A percentile compares a stretch with the other conserved stretches of the same genome.
These are phyloP conservation scores for Antechinus flavipes DNA, from an alignment of 2,113 vertebrate species.

Conservation along the genomic window DNA sequence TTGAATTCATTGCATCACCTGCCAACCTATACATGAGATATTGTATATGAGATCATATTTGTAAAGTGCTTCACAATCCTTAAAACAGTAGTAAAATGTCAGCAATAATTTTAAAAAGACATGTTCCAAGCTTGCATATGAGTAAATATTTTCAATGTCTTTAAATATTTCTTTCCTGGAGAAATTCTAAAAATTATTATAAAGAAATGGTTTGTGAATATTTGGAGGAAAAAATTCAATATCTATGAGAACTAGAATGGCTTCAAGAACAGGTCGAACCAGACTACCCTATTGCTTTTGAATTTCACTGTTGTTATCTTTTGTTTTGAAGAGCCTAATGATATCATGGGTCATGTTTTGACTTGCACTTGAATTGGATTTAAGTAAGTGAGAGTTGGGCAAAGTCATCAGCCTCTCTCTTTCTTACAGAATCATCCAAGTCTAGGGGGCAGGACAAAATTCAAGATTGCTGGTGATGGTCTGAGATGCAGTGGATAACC, in stretches of 20 bases:
- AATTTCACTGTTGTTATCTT: neutral
- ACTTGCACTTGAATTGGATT: too few relatives aligned
- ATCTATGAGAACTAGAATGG: neutral
- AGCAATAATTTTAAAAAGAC: neutral
- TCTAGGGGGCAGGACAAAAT: too few relatives aligned
- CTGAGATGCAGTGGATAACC: too few relatives aligned
- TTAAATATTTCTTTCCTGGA: neutral
- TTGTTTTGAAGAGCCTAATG: too few relatives aligned
- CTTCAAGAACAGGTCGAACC: neutral
- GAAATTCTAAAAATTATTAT: neutral
- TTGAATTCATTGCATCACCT: neutral
- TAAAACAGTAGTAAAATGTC: neutral
- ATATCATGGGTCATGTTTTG: too few relatives aligned
- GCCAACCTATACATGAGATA: neutral
- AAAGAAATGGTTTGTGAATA: neutral
- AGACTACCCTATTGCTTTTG: neutral
- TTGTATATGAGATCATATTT: neutral
- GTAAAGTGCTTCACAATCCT: neutral
- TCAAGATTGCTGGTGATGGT: too few relatives aligned
- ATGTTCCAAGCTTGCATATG: neutral
- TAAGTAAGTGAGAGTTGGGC: too few relatives aligned
- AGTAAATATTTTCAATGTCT: neutral
- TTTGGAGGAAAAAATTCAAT: neutral
- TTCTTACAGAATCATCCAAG: too few relatives aligned
- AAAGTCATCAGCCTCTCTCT: too few relatives aligned